Evolutionary conservation across 1,140 invertebrate species (phyloP).

Genomic region (Drosophila grimshawi): DNA sequence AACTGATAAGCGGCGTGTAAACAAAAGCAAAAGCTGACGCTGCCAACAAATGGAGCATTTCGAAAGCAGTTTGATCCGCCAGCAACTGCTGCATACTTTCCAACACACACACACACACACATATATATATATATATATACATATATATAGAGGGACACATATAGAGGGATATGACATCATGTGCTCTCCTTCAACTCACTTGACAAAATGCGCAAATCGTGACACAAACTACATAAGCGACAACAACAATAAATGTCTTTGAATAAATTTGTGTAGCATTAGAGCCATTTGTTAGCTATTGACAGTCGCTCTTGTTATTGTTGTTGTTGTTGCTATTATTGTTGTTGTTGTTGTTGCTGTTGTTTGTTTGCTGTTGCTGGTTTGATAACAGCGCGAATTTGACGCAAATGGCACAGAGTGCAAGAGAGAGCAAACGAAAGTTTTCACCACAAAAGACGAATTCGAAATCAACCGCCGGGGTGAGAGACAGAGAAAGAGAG

Average conservation of each 20-base stretch:
- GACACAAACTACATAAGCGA: constrained; percentile 51
- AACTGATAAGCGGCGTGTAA: constrained; percentile 31
- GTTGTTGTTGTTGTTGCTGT: constrained; percentile 36
- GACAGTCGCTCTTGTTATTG: constrained; percentile 34
- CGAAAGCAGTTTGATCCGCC: constrained; percentile 23
- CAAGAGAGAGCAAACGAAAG: constrained; percentile 54
- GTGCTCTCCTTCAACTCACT: constrained; percentile 40
- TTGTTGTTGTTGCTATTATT: constrained; percentile 21
- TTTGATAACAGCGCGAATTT: constrained; percentile 74
- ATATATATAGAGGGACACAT: no score
- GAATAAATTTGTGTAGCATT: constrained; percentile 68
- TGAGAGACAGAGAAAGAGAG: constrained; percentile 9
- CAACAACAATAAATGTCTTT: constrained; percentile 63
- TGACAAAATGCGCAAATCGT: constrained; percentile 45
- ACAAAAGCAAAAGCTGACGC: constrained; percentile 17
- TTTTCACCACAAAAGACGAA: constrained; percentile 74
- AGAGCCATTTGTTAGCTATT: constrained; percentile 64
- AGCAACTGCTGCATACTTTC: constrained; percentile 54
- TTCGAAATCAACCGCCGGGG: constrained; percentile 36
- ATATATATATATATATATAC: neutral
- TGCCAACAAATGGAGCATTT: constrained; percentile 14
- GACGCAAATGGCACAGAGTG: constrained; percentile 40
- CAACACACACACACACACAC: constrained; percentile 4
- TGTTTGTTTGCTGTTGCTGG: constrained; percentile 43
- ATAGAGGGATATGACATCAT: constrained; percentile 49